A percentile compares a stretch with the other conserved stretches of the same genome.
Conservation (phyloP, 2,797 vertebrate species). For the Nothura maculosa region DNA sequence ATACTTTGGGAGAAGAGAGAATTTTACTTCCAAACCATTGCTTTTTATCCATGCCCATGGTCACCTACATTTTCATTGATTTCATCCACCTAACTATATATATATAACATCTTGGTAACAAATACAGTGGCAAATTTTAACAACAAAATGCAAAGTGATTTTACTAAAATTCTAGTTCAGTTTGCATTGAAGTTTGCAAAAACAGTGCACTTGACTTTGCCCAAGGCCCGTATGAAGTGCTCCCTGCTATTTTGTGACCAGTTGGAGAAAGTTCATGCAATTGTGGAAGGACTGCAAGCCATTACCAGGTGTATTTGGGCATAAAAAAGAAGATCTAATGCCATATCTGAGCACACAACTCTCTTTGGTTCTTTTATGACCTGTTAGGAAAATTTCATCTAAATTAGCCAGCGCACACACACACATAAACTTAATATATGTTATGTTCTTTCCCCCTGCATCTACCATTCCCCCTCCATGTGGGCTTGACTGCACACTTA, state of each 20-base stretch:
- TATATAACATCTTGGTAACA: not conserved
- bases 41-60: not conserved
- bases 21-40: not conserved
- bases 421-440: not conserved
- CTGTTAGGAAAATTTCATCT: not conserved
- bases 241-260: not conserved
- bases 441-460: not conserved
- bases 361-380: not conserved
- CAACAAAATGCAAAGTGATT: not conserved
- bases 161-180: not conserved
- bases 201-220: not conserved
- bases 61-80: not conserved
- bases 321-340: rapidly evolving
- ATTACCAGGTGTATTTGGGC: not conserved
- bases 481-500: rapidly evolving
- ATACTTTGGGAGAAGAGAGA: not conserved
- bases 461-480: not conserved
- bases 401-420: rapidly evolving
- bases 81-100: not conserved
- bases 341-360: not conserved
- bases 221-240: not conserved
- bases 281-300: not conserved
- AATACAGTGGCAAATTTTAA: not conserved
- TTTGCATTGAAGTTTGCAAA: not conserved
- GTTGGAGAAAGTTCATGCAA: not conserved